Evolutionary conservation across 2,113 vertebrate species (phyloP), one percentile per base, ranked within the genome.

Genomic region (Pangasianodon gigas): DNA sequence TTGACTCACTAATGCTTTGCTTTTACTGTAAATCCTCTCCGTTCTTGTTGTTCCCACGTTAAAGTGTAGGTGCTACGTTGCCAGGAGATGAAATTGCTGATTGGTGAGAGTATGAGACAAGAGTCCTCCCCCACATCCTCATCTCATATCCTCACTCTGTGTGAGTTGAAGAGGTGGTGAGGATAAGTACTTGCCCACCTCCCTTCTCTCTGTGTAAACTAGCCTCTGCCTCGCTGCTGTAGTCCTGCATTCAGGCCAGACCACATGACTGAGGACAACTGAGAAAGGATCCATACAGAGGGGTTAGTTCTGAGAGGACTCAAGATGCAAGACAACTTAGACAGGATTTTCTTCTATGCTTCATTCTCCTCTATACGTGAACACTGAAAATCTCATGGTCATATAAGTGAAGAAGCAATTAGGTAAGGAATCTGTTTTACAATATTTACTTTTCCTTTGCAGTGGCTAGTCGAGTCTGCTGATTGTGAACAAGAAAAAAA

Each of bases 111-210:
- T 54, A 71, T 24, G n/a, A 83, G 85, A 85, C 82, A 84, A 89
- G 88, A 89, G 88, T 87, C 90, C 90, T 87, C 88, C 91, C 86
- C 82, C 79, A 87, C 90, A 89, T 89, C 79, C 88, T 89, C 84
- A 65, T 89, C 79, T 75, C 85, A 87, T 89, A 87, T 86, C 85
- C 52, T 60, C 86, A 88, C 84, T 58, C 86, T 54, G 41, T 87
- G 58, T 32, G 69, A 81, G 71, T 85, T 58, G 82, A 89, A 85
- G 85, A 80, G 88, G 67, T 75, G 58, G 88, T 52, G 77, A 83
- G 37, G 65, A 80, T 56, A 89, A 69, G 84, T 83, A 54, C 18
- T 54, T 85, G 21, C 85, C 77, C 88, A 86, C 56, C 62, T 79
- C 75, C 44, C 71, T 54, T 77, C 74, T 44, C 8, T 51, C 60